Base-by-base conservation (phyloP, 2,113 vertebrate genomes). In the Cebidichthys violaceus region DNA sequence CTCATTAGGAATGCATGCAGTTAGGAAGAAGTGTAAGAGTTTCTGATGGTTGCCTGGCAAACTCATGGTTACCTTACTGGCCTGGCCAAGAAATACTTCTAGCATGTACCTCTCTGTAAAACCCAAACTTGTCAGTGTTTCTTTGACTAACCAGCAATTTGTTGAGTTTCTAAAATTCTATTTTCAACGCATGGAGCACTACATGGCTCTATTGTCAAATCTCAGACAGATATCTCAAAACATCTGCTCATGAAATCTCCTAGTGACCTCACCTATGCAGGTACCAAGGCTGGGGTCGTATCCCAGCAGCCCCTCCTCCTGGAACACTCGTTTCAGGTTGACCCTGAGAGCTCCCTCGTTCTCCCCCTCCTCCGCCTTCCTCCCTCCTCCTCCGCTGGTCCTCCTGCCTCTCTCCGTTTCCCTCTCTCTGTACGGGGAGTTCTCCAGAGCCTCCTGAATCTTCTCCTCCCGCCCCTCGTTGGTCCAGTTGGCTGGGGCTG, bases 201-300 rank as follows among this genome's bases (percentile, higher is more conserved):
- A 60, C 15, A 17, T 7, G 18, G 15, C 31, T 62, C 15, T 9
- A 22, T 35, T 35, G 31, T 35, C 3, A n/a, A 14, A 39, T 35
- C 29, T 61, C 59, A 22, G 33, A 65, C 62, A 14, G 18, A 37
- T 22, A 24, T 39, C 35, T 24, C 13, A 10, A 41, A 65, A 41
- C 29, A 9, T 17, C 1, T 9, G 3, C 33, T 37, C 9, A 5
- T n/a, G 29, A 64, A 43, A 8, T 1, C 7, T 55, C 22, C 13
- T 73, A 20, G 18, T 22, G 27, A 35, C 5, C 54, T 89, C 29
- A 91, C 90, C 92, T 86, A 89, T 87, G 70, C 70, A 86, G 59
- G 85, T 89, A 43, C 85, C 84, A 0, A 98, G 91, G 43, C 95
- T 97, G 71, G 96, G 95, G 89, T 99, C 97, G 0, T 98, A 99